These are phyloP conservation scores for Bufo gargarizans DNA, from an alignment of 2,113 vertebrate species.

Conservation along the genomic window DNA sequence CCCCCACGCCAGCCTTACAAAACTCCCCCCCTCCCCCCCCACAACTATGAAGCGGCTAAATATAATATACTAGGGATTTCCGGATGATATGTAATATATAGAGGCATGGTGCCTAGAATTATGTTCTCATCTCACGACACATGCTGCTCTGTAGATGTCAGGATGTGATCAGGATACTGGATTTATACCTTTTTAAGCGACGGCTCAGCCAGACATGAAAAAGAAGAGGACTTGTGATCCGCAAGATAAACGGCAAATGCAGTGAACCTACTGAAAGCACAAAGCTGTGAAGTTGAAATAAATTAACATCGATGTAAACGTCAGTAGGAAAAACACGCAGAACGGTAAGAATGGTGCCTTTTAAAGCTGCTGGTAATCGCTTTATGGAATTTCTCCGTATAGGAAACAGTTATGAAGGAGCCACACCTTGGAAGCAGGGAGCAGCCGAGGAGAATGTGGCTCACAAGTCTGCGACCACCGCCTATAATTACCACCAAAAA, in stretches of 20 bases:
- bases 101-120: not conserved
- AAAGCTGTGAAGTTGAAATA: not conserved
- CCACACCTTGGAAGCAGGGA: not conserved
- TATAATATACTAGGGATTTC: no score
- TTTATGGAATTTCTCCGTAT: slow-evolving; percentile 20
- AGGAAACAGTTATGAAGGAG: slow-evolving; percentile 32
- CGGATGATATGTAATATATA: not conserved
- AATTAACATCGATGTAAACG: not conserved
- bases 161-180: not conserved
- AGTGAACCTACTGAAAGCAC: slow-evolving; percentile 14
- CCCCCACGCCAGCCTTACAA: no score
- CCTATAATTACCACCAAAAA: not conserved
- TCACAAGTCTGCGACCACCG: not conserved
- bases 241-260: not conserved
- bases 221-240: not conserved
- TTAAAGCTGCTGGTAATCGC: not conserved
- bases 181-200: not conserved
- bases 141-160: not conserved
- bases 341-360: not conserved
- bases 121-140: not conserved
- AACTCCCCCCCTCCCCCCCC: no score
- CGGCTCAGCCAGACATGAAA: not conserved
- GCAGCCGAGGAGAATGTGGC: not conserved
- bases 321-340: slow-evolving; percentile 16
- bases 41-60: not conserved